Evolutionary conservation across 2,888 invertebrate species (phyloP).

Genomic region (Belgica antarctica): DNA sequence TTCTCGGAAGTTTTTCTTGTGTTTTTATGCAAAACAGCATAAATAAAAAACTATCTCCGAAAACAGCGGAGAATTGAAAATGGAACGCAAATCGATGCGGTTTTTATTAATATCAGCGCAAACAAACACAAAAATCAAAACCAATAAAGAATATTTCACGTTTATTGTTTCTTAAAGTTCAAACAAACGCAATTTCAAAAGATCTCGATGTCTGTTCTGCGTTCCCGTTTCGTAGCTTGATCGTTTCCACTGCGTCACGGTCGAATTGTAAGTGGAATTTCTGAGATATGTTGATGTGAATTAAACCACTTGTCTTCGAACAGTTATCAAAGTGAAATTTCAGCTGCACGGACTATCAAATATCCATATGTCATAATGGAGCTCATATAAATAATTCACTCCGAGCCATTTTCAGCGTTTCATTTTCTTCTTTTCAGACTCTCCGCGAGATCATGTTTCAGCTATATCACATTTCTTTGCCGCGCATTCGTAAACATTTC

Average conservation of each 20-base stretch:
- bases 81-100: conserved; percentile 15
- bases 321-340: background rate
- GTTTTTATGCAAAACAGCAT: background rate
- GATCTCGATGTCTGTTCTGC: background rate
- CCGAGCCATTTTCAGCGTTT: conserved; percentile 2
- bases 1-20: background rate
- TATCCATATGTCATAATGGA: background rate
- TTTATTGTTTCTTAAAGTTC: conserved; percentile 1
- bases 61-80: background rate
- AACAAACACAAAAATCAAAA: background rate
- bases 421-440: too few relatives aligned
- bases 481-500: background rate
- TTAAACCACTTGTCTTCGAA: conserved; percentile 4
- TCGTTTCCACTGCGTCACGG: conserved; percentile 1
- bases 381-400: conserved; percentile 2
- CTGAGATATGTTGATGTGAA: too few relatives aligned
- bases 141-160: conserved; percentile 15
- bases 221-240: too few relatives aligned
- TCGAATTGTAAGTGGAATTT: background rate
- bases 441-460: background rate
- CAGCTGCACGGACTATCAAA: background rate
- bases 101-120: background rate
- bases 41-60: background rate
- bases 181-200: background rate
- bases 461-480: background rate